These are phyloP conservation scores for Drosophila austrosaltans DNA, from an alignment of 2,888 invertebrate species.

Conservation along the genomic window DNA sequence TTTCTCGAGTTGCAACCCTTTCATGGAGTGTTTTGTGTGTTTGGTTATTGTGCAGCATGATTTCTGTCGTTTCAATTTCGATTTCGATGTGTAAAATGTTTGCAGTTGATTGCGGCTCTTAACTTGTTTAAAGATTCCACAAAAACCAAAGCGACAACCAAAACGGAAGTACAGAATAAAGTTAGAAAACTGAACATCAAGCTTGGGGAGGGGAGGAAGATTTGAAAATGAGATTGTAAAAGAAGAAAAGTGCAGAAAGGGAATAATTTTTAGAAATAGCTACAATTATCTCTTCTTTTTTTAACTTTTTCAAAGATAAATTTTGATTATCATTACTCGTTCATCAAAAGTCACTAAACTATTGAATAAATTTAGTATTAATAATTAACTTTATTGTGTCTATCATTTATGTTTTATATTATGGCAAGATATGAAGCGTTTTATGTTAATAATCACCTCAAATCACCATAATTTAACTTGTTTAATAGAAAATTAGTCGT, in stretches of 20 bases:
- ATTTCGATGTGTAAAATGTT: constrained; percentile 57
- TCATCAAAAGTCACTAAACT: too few species aligned
- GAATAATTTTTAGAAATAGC: too few species aligned
- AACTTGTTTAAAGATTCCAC: constrained; percentile 60
- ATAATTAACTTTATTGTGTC: neutral
- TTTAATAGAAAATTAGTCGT: too few species aligned
- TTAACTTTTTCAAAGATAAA: too few species aligned
- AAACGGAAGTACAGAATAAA: neutral
- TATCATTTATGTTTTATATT: neutral
- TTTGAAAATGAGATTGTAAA: neutral
- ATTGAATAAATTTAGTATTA: too few species aligned
- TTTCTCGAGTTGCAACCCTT: constrained; percentile 37
- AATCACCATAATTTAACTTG: too few species aligned
- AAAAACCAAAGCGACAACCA: constrained; percentile 11
- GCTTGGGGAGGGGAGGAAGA: neutral
- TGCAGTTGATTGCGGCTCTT: constrained; percentile 73
- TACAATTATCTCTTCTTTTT: too few species aligned
- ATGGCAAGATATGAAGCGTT: too few species aligned
- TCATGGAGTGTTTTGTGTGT: constrained; percentile 16
- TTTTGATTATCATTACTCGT: too few species aligned
- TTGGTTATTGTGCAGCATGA: constrained; percentile 40
- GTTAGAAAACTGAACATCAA: neutral
- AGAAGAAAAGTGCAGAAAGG: too few species aligned
- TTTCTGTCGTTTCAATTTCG: constrained; percentile 47
- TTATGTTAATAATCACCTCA: too few species aligned